Base-by-base conservation (phyloP, 2,888 invertebrate species). In the Cephus pulcher region DNA sequence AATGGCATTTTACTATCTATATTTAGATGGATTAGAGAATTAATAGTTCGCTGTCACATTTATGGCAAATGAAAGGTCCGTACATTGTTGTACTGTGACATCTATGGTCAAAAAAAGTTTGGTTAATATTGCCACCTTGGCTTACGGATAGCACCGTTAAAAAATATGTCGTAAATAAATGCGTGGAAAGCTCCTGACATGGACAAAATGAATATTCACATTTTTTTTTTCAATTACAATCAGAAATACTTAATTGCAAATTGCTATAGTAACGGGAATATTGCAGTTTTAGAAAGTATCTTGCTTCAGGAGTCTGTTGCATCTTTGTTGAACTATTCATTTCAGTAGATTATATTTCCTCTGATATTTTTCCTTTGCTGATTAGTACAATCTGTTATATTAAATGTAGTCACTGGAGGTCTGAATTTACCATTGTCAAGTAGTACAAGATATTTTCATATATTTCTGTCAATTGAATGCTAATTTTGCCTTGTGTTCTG, bases 81-180 rank as follows among this genome's bases (percentile, higher is more conserved):
- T 76, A 68, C 32, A 40, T 68, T 78, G 77, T 40, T 79, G 74
- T 78, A 78, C 35, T 78, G 75, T 81, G 85, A 86, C 82, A 83
- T 84, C 81, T 80, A 76, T 78, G 76, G 75, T 76, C 80, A 87
- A 88, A 81, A 80, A 91, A 91, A 90, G 91, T 91, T 91, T 90
- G 91, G 91, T 91, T 91, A 91, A 89, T 88, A 87, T 88, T 91
- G 89, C 91, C 91, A 92, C 91, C 91, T 91, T 89, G 91, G 89
- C 88, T 90, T 84, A 83, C 85, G 85, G 82, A 86, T 84, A 82
- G 77, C 78, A 81, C 82, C 81, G 83, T 82, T 82, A 82, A 82
- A 80, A 85, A 83, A 79, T 76, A 82, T 82, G 82, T 86, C 85
- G 83, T 83, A 84, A 83, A 82, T 82, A 84, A 79, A 82, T 76